phyloP scores from a whole-genome alignment of 92 coral and sea anemone genomes.

The Zoanthus sansibaricus region DNA sequence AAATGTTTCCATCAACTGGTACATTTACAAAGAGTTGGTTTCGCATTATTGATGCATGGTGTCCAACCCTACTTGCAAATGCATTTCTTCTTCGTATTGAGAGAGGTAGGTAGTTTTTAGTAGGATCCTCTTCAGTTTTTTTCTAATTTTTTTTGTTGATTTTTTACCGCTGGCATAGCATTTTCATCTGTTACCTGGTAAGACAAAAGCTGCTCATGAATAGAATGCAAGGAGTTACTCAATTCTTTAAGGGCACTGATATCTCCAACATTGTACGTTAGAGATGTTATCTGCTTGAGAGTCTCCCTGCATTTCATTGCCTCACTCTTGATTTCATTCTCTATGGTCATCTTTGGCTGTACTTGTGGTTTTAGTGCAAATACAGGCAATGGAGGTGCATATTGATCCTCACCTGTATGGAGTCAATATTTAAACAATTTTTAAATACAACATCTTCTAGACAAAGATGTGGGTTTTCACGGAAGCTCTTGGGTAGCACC shows the following conservation, averaged over 20 bases:
- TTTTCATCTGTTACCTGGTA: constrained; percentile 39
- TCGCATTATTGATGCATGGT: constrained; percentile 55
- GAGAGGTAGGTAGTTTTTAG: constrained; percentile 44
- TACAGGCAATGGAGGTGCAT: constrained; percentile 15
- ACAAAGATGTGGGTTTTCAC: constrained; percentile 58
- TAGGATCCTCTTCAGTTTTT: background rate
- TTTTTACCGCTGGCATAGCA: background rate
- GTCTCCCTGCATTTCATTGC: constrained; percentile 58
- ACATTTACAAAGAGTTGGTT: constrained; percentile 51
- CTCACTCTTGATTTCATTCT: constrained; percentile 22
- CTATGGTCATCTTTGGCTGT: constrained; percentile 23
- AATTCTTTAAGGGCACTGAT: constrained; percentile 36
- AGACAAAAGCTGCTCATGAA: constrained; percentile 14
- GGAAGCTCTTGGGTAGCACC: constrained; percentile 44
- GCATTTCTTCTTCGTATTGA: constrained; percentile 48
- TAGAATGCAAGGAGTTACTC: constrained; percentile 17
- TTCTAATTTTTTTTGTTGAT: constrained; percentile 3
- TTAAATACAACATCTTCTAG: constrained; percentile 44
- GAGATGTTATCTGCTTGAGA: constrained; percentile 30
- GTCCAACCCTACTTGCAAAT: constrained; percentile 53
- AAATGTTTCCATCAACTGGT: constrained; percentile 57
- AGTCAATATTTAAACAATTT: constrained; percentile 1
- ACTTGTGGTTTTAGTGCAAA: constrained; percentile 23
- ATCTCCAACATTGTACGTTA: constrained; percentile 56
- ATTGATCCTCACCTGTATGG: constrained; percentile 7